phyloP scores from a whole-genome alignment of 2,888 invertebrate species.

The Coecobrya sp. region DNA sequence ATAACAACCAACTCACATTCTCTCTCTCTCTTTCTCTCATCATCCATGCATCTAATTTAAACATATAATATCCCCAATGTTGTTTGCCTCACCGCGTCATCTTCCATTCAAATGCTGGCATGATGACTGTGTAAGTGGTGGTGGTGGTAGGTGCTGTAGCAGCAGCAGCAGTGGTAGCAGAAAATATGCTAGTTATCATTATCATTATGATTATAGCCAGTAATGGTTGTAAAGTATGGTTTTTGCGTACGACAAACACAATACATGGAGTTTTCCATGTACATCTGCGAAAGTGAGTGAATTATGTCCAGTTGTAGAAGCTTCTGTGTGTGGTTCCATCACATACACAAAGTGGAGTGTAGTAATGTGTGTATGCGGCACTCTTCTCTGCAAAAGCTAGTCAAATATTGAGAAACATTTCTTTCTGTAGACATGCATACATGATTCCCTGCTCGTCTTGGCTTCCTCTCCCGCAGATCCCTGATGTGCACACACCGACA shows the following conservation, averaged over 20 bases:
- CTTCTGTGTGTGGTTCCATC: too few relatives aligned
- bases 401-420: constrained; percentile 71
- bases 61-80: not conserved
- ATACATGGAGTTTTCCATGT: not conserved
- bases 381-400: constrained; percentile 58
- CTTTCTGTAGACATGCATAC: not conserved
- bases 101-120: not conserved
- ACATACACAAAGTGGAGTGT: too few relatives aligned
- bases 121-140: too few relatives aligned
- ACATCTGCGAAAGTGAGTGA: not conserved
- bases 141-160: too few relatives aligned
- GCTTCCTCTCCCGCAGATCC: not conserved
- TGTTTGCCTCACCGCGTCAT: constrained; percentile 27
- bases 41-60: constrained; percentile 42
- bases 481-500: not conserved
- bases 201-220: too few relatives aligned
- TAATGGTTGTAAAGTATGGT: too few relatives aligned
- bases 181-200: too few relatives aligned
- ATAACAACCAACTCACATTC: not conserved
- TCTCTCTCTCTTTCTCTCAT: constrained; percentile 18
- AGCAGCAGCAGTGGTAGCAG: too few relatives aligned
- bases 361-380: too few relatives aligned
- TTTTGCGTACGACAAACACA: not conserved
- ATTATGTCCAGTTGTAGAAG: constrained; percentile 1
- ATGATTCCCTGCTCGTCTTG: not conserved